Evolutionary conservation across 2,888 invertebrate genomes (phyloP).

Genomic region (Epinotia brunnichana): DNA sequence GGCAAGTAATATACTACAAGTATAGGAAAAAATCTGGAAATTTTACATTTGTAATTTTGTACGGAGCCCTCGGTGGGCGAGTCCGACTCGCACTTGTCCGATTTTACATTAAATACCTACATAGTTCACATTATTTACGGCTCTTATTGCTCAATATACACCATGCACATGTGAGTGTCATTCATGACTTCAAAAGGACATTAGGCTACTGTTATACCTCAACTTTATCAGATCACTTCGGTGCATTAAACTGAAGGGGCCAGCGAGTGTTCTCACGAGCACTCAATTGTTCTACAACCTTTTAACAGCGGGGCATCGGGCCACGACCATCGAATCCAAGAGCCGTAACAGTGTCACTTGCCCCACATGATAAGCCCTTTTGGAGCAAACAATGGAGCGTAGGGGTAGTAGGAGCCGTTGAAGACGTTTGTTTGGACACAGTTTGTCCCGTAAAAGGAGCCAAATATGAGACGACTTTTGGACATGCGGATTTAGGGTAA

Average conservation of each 20-base stretch:
- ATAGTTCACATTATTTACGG: no score
- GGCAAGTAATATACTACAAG: no score
- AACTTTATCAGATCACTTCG: slow-evolving; percentile 47
- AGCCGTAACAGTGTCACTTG: neutral
- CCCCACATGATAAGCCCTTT: slow-evolving; percentile 5
- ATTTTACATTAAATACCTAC: no score
- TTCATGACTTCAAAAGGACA: neutral
- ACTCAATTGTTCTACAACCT: slow-evolving; percentile 73
- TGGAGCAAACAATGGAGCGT: neutral
- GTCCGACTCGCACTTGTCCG: no score
- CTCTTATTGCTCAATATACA: no score
- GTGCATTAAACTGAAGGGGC: slow-evolving; percentile 64
- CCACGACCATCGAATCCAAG: slow-evolving; percentile 56
- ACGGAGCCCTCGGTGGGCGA: no score
- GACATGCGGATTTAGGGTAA: neutral
- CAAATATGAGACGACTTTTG: slow-evolving; percentile 9
- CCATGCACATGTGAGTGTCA: no score
- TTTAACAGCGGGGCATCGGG: slow-evolving; percentile 66
- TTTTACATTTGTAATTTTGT: no score
- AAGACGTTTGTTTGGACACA: slow-evolving; percentile 30
- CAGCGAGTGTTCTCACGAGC: slow-evolving; percentile 73
- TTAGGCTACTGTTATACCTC: slow-evolving; percentile 17
- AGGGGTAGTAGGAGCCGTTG: slow-evolving; percentile 30
- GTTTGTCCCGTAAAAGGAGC: slow-evolving; percentile 28
- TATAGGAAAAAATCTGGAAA: no score